Evolutionary conservation across 1,140 invertebrate species (phyloP).

Genomic region (Venustaconcha ellipsiformis): DNA sequence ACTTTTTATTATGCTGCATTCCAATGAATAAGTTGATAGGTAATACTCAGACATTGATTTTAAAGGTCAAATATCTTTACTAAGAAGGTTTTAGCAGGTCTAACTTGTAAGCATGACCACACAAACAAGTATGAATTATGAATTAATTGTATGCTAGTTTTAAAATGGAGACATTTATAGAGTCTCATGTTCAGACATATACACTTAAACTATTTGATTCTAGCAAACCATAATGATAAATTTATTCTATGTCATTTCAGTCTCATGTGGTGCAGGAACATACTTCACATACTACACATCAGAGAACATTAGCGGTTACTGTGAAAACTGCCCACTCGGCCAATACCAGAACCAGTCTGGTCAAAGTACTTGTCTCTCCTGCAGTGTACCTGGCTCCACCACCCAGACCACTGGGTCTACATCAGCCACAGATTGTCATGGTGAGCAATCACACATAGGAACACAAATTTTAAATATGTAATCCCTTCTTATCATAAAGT

Average conservation of each 20-base stretch:
- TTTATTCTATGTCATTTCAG: slow-evolving; percentile 28
- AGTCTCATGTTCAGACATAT: too few relatives aligned
- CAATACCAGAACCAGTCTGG: slow-evolving; percentile 39
- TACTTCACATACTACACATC: slow-evolving; percentile 25
- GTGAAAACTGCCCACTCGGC: slow-evolving; percentile 50
- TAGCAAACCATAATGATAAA: background rate
- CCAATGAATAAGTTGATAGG: too few relatives aligned
- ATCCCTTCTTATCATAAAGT: too few relatives aligned
- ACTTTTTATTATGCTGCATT: too few relatives aligned
- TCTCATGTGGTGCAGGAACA: slow-evolving; percentile 53
- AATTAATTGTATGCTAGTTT: too few relatives aligned
- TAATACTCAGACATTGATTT: too few relatives aligned
- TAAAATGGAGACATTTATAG: too few relatives aligned
- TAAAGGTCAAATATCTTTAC: too few relatives aligned
- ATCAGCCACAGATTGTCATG: slow-evolving; percentile 26
- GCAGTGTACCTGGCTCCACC: slow-evolving; percentile 37
- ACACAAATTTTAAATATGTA: background rate
- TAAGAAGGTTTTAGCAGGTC: too few relatives aligned
- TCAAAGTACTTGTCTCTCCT: slow-evolving; percentile 38
- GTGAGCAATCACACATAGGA: slow-evolving; percentile 26
- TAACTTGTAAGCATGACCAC: too few relatives aligned
- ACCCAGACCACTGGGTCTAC: slow-evolving; percentile 40
- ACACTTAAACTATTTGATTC: too few relatives aligned
- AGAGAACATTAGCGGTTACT: slow-evolving; percentile 25
- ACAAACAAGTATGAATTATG: too few relatives aligned